Percentiles rank a stretch among this genome's conserved stretches.
Conservation (phyloP, 2,888 invertebrate genomes). For the Noctua fimbriata region DNA sequence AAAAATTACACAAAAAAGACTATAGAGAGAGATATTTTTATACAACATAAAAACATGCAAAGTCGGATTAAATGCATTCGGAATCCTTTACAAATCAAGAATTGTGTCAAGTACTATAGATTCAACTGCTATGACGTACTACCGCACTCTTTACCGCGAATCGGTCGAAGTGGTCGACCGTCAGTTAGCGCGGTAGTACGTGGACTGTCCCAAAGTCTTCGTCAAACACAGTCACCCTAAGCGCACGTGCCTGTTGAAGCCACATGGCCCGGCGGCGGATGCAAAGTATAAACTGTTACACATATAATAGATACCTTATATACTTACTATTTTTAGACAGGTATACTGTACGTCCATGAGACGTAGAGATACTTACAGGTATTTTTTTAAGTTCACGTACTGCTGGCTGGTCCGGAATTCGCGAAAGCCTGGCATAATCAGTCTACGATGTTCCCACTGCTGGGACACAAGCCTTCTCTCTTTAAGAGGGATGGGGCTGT, state of each 20-base stretch:
- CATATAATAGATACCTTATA: slow-evolving; percentile 28
- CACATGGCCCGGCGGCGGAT: slow-evolving; percentile 66
- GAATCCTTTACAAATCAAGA: too few species aligned
- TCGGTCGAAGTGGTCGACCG: too few species aligned
- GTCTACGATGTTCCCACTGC: too few species aligned
- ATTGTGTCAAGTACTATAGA: too few species aligned
- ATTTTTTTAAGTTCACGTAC: neutral
- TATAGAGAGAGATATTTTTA: too few species aligned
- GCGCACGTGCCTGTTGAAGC: slow-evolving; percentile 50
- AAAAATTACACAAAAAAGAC: too few species aligned
- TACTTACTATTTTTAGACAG: slow-evolving; percentile 21
- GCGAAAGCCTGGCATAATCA: neutral
- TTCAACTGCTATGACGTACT: too few species aligned
- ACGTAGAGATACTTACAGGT: neutral
- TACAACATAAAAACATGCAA: too few species aligned
- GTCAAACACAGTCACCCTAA: slow-evolving; percentile 3
- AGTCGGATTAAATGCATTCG: too few species aligned
- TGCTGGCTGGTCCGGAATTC: neutral
- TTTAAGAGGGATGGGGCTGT: neutral
- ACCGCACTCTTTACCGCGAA: too few species aligned
- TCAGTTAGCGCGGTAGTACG: neutral
- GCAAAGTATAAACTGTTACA: slow-evolving; percentile 50
- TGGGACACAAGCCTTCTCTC: too few species aligned
- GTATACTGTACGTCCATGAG: neutral
- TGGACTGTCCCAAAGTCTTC: slow-evolving; percentile 1